Base-by-base conservation (phyloP, 1,140 invertebrate genomes). In the Tetramorium parvispinum region DNA sequence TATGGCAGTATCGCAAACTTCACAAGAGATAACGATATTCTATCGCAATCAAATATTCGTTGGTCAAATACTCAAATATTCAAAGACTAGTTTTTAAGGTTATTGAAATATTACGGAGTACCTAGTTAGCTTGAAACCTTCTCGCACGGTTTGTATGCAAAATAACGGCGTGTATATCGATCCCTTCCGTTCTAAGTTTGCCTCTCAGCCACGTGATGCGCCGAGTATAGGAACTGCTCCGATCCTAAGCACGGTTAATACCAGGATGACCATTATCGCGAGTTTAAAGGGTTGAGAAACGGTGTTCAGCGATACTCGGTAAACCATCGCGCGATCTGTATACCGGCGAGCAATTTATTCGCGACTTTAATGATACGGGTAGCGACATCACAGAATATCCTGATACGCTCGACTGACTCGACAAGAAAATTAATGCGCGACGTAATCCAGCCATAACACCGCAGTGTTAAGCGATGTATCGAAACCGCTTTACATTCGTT, bases 321-420 rank as follows among this genome's bases (percentile, higher is more conserved):
- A 81, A 81, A 70, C 49, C n/a, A 70, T 81, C 61, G 61, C 46
- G 63, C 46, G 57, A n/a, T 21, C 61, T 43, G 63, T 65, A 65
- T 55, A 46, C 59, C 37, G n/a, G 21, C 77, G 77, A 81, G 77
- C 46, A 81, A 81, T 81, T 81, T 81, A 81, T 81, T 68, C 32
- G 77, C 63, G 21, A 81, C 77, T 81, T 81, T 81, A 81, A 81
- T 81, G 63, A 81, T 81, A 81, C 63, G 49, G 49, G 63, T 24
- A 68, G 46, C 63, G 77, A 81, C 77, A 81, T 81, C 65, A 21
- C 43, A 63, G 57, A 73, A 86, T 65, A 79, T 79, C 61, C 77
- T 46, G 61, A 82, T 43, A 51, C 43, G 76, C 75, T 79, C 40
- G 59, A n/a, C 59, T 66, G 71, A 53, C 70, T 86, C 55, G 66